Conservation (phyloP, 1,140 invertebrate species). For the Cydia fagiglandana region DNA sequence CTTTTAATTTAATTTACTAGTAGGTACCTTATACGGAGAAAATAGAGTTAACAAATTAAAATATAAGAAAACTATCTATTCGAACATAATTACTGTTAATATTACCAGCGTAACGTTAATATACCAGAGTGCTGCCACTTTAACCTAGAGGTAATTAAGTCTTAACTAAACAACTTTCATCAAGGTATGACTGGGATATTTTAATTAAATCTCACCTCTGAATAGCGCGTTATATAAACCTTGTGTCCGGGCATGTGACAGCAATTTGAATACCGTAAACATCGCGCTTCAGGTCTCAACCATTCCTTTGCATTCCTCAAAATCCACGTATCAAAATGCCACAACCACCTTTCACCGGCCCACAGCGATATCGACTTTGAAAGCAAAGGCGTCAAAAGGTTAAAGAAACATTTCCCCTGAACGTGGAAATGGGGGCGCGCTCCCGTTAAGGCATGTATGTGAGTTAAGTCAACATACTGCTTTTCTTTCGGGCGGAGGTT, state of each 20-base stretch:
- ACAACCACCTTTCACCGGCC: constrained; percentile 39
- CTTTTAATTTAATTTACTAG: too few species aligned
- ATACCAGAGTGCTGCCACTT: constrained; percentile 37
- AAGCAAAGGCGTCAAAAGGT: constrained; percentile 59
- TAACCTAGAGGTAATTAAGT: constrained; percentile 19
- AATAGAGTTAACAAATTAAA: too few species aligned
- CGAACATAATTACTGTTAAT: neutral
- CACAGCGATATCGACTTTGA: constrained; percentile 58
- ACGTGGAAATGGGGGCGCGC: constrained; percentile 60
- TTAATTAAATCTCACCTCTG: constrained; percentile 41
- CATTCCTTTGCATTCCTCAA: constrained; percentile 55
- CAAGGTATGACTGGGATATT: constrained; percentile 41
- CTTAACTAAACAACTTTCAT: neutral
- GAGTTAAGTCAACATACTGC: constrained; percentile 71
- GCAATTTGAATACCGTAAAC: constrained; percentile 66
- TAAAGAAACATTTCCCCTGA: constrained; percentile 55
- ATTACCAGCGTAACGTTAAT: neutral
- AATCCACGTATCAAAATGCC: constrained; percentile 40
- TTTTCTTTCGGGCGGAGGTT: constrained; percentile 68
- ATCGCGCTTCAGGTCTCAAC: constrained; percentile 53
- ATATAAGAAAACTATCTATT: neutral
- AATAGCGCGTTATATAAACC: constrained; percentile 39
- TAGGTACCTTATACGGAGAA: too few species aligned
- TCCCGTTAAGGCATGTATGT: constrained; percentile 63
- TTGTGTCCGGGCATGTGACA: constrained; percentile 46